Conservation (phyloP, 2,113 vertebrate species). For the Trematocara marginatum region DNA sequence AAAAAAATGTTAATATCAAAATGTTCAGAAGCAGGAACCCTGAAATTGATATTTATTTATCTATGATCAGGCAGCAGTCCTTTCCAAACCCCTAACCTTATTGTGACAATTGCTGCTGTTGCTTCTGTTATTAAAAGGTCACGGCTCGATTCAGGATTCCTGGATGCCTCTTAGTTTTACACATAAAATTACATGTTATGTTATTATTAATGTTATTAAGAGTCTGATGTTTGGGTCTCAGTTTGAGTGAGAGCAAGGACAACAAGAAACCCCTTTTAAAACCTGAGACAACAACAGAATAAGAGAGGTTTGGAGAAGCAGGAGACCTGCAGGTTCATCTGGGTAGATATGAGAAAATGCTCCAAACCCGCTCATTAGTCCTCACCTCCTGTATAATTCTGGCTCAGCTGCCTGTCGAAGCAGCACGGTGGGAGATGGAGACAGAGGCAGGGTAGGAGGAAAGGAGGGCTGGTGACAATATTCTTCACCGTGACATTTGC, state of each 20-base stretch:
- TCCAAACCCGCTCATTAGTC: constrained; percentile 48
- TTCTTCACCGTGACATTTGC: constrained; percentile 16
- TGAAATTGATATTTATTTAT: not conserved
- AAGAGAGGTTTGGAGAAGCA: constrained; percentile 3
- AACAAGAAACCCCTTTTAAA: not conserved
- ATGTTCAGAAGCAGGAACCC: not conserved
- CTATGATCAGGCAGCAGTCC: not conserved
- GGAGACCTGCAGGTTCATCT: constrained; percentile 40
- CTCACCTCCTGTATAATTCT: constrained; percentile 41
- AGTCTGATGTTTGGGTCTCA: not conserved
- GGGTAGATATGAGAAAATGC: constrained; percentile 38
- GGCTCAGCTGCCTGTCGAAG: constrained; percentile 21
- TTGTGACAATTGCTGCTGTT: not conserved
- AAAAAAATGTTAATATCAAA: not conserved
- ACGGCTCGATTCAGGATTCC: not conserved
- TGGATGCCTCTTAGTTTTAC: not conserved
- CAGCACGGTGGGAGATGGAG: not conserved
- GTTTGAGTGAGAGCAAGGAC: not conserved
- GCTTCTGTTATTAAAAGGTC: not conserved
- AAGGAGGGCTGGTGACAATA: constrained; percentile 26
- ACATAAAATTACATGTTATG: not conserved
- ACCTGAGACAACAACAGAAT: constrained; percentile 12
- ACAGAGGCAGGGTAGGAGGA: not conserved
- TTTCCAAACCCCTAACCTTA: not conserved
- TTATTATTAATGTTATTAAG: not conserved